phyloP scores from a whole-genome alignment of 2,888 invertebrate genomes.

The Leptinotarsa tumamoca region DNA sequence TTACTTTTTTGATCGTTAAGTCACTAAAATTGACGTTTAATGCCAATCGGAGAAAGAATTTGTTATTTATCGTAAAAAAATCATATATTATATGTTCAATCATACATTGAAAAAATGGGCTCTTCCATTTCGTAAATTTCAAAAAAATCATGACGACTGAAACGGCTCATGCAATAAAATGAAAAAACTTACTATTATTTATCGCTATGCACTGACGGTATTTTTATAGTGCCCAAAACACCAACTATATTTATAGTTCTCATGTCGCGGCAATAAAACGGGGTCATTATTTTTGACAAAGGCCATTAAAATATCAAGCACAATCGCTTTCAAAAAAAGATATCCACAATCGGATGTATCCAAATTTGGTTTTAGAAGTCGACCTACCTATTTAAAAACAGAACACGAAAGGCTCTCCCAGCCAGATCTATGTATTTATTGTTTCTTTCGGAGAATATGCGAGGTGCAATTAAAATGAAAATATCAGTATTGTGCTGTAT shows the following conservation, averaged over 20 bases:
- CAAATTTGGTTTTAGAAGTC: slow-evolving; percentile 48
- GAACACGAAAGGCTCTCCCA: slow-evolving; percentile 44
- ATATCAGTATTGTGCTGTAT: slow-evolving; percentile 59
- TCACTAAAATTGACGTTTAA: too few species aligned
- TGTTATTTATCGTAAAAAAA: neutral
- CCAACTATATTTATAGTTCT: slow-evolving; percentile 34
- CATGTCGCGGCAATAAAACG: slow-evolving; percentile 42
- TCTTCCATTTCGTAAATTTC: neutral
- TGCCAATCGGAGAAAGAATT: too few species aligned
- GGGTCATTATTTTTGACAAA: slow-evolving; percentile 49
- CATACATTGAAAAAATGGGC: too few species aligned
- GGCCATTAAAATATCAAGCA: slow-evolving; percentile 45
- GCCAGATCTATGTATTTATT: slow-evolving; percentile 40
- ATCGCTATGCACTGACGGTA: slow-evolving; percentile 17
- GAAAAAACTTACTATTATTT: slow-evolving; percentile 20
- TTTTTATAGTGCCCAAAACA: slow-evolving; percentile 27
- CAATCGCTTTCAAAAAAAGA: slow-evolving; percentile 31
- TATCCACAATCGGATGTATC: slow-evolving; percentile 37
- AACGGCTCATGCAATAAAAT: slow-evolving; percentile 1
- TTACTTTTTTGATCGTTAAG: too few species aligned
- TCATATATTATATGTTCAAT: neutral
- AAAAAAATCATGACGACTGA: neutral
- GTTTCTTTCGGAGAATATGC: slow-evolving; percentile 43
- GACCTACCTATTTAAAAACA: slow-evolving; percentile 48
- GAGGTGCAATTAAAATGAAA: slow-evolving; percentile 47